Percentiles rank a stretch among this genome's conserved stretches.
Conservation (phyloP, 2,113 vertebrate genomes). For the Oncorhynchus gorbuscha region DNA sequence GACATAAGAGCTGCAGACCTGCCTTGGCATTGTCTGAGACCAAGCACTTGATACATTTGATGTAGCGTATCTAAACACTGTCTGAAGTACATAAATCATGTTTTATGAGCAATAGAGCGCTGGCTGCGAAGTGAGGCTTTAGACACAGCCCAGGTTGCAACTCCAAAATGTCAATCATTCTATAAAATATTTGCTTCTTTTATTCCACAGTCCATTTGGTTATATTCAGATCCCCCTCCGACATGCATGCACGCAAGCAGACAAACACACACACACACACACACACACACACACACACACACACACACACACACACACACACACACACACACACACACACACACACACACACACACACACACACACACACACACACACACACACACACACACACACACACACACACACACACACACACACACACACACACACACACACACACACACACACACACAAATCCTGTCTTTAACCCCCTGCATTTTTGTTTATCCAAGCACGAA, state of each 20-base stretch:
- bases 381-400: not conserved
- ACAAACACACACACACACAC: not conserved
- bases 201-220: no score
- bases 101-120: slow-evolving; percentile 36
- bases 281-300: not conserved
- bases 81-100: slow-evolving; percentile 28
- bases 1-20: slow-evolving; percentile 32
- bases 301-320: not conserved
- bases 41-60: slow-evolving; percentile 32
- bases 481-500: no score
- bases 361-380: not conserved
- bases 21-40: slow-evolving; percentile 6
- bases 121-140: slow-evolving; percentile 17
- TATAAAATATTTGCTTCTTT: not conserved
- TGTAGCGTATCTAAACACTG: slow-evolving; percentile 18
- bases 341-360: not conserved
- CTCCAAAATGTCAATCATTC: slow-evolving; percentile 10
- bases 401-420: not conserved
- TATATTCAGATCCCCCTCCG: not conserved
- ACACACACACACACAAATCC: not conserved
- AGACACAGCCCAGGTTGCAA: slow-evolving; percentile 19
- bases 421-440: not conserved
- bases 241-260: not conserved
- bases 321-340: not conserved
- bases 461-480: not conserved